Evolutionary conservation across 2,113 vertebrate genomes (phyloP).

Genomic region (Megalops atlanticus): DNA sequence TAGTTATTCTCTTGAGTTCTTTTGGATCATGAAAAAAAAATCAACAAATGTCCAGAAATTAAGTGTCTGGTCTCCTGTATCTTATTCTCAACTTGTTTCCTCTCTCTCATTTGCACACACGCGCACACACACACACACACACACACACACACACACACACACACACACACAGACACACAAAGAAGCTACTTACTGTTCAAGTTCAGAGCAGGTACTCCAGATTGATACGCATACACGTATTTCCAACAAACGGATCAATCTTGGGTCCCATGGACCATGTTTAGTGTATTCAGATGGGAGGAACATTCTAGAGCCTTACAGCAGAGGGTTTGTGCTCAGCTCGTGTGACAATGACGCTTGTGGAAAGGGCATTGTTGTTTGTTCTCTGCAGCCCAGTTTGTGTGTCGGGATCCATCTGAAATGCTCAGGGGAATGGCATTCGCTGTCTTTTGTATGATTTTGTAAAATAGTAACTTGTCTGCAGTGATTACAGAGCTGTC

Average conservation of each 20-base stretch:
- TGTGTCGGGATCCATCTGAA: background rate
- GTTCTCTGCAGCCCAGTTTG: background rate
- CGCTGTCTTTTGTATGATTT: constrained; percentile 1
- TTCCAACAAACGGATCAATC: background rate
- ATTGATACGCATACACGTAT: background rate
- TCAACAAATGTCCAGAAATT: no score
- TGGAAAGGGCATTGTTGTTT: constrained; percentile 5
- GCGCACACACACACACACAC: constrained; percentile 5
- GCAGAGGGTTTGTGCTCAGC: constrained; percentile 3
- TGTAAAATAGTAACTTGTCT: background rate
- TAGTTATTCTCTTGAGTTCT: no score
- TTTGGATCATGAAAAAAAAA: no score
- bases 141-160: constrained; percentile 8
- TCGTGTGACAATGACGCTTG: background rate
- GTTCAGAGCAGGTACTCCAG: background rate
- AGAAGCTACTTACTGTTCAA: background rate
- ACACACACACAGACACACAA: no score
- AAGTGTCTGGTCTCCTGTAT: background rate
- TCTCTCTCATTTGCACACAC: background rate
- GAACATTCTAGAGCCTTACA: background rate
- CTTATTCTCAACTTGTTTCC: background rate
- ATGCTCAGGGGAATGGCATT: background rate
- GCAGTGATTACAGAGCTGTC: constrained; percentile 34
- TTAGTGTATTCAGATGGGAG: background rate
- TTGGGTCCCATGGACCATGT: background rate